Evolutionary conservation across 2,113 vertebrate genomes (phyloP).

Genomic region (Ptyas mucosa): DNA sequence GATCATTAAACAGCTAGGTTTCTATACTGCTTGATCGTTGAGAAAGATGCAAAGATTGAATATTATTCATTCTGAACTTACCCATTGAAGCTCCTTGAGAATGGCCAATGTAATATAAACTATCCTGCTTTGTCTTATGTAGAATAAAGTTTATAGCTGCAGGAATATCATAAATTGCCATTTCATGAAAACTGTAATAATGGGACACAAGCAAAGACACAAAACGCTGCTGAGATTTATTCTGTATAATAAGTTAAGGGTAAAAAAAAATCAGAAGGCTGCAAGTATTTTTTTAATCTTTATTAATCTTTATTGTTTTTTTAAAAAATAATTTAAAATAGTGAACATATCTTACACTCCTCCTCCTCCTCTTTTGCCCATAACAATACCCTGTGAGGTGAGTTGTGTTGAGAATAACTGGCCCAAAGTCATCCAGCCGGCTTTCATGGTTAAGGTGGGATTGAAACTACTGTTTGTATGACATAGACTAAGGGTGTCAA

Average conservation of each 20-base stretch:
- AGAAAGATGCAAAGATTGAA: background rate
- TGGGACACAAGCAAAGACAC: background rate
- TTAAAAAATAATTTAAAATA: background rate
- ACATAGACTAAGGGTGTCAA: background rate
- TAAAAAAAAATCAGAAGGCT: background rate
- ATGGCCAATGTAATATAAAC: constrained; percentile 16
- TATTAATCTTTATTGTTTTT: background rate
- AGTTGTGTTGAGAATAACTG: background rate
- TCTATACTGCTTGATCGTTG: background rate
- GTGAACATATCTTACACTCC: background rate
- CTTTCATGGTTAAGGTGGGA: background rate
- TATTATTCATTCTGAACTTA: background rate
- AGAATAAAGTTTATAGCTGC: constrained; percentile 15
- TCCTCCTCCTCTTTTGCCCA: background rate
- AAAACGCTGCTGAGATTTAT: background rate
- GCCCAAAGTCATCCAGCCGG: too few species aligned
- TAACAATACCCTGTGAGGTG: background rate
- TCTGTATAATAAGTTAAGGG: background rate
- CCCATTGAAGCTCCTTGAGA: constrained; percentile 7
- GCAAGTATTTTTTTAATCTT: background rate
- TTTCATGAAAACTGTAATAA: constrained; percentile 26
- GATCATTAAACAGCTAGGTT: background rate
- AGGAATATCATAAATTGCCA: constrained; percentile 13
- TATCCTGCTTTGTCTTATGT: constrained; percentile 2
- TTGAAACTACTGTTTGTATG: background rate